Evolutionary conservation across 2,888 invertebrate genomes (phyloP).

Genomic region (Laothoe populi): DNA sequence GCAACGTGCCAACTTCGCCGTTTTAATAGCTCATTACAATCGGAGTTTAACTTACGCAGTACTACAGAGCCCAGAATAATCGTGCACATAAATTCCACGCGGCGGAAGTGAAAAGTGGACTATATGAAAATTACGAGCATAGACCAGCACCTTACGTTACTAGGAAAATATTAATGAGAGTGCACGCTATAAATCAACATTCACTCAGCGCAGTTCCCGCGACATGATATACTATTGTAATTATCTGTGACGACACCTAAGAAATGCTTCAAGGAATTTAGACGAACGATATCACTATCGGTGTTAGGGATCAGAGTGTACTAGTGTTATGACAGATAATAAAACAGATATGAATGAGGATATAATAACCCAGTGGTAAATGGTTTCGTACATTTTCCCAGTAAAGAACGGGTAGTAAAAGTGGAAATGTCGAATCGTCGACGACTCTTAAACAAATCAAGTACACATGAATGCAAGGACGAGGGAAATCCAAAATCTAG

Average conservation of each 20-base stretch:
- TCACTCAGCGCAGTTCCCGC: slow-evolving; percentile 38
- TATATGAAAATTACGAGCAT: slow-evolving; percentile 37
- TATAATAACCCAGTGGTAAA: too few relatives aligned
- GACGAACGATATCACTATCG: background rate
- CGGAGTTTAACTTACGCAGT: slow-evolving; percentile 58
- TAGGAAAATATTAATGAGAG: slow-evolving; percentile 9
- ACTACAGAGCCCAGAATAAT: slow-evolving; percentile 62
- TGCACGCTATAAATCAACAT: slow-evolving; percentile 14
- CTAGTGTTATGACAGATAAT: too few relatives aligned
- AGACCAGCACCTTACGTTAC: slow-evolving; percentile 3
- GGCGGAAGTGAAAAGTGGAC: slow-evolving; percentile 55
- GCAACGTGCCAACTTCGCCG: slow-evolving; percentile 63
- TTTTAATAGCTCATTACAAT: slow-evolving; percentile 69
- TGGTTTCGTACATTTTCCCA: too few relatives aligned
- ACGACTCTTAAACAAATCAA: too few relatives aligned
- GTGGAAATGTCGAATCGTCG: too few relatives aligned
- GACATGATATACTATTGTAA: slow-evolving; percentile 3
- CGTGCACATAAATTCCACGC: slow-evolving; percentile 56
- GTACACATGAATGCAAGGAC: too few relatives aligned
- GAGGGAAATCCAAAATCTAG: too few relatives aligned
- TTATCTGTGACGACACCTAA: background rate
- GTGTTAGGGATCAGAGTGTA: too few relatives aligned
- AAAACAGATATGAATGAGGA: too few relatives aligned
- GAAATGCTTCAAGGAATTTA: slow-evolving; percentile 1
- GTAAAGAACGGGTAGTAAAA: too few relatives aligned